Base-by-base conservation (phyloP, 2,797 vertebrate species). In the Eulemur rubriventer region DNA sequence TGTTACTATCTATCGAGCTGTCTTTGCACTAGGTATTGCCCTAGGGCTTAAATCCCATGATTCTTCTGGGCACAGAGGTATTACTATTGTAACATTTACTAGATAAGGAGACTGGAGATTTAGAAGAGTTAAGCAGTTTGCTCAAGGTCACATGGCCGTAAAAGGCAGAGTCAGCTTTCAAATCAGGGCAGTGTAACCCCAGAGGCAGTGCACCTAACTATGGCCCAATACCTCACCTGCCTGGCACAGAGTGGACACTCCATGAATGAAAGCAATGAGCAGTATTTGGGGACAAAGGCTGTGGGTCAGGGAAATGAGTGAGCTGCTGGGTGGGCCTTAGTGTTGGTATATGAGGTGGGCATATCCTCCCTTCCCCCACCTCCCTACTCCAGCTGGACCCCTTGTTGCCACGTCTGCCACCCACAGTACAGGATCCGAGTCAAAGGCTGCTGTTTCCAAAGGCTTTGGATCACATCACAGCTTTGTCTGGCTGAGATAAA, bases 361-460 rank as follows among this genome's bases (percentile, higher is more conserved):
- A 43, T 35, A 20, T 65, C 16, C 63, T 33, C 17, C 7, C 61
- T 20, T 0, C 7, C 7, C 26, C 46, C 2, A 43, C 52, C 83
- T 95, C 63, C 0, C 1, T 84, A 63, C n/a, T 82, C 48, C 24
- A 91, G 18, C 20, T 14, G 61, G 46, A 38, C 9, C 7, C 14
- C 17, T 72, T 2, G 2, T 81, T 92, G 73, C 65, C 76, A 30
- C 92, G 24, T 92, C 76, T 89, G 72, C 57, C 69, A 89, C 72
- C 67, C 91, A 28, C 4, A 69, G 41, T 79, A 57, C 4, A 76
- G 50, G 65, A 33, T 52, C 81, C 90, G 94, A 96, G 70, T 91
- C 92, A 95, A 96, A 91, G 28, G 30, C 35, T 57, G 11, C 61
- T 95, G 97, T 97, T 94, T 55, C 94, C 92, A 97, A 98, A 96